These are phyloP conservation scores for Lamellibrachia satsuma DNA, from an alignment of 2,888 invertebrate species.

Conservation along the genomic window DNA sequence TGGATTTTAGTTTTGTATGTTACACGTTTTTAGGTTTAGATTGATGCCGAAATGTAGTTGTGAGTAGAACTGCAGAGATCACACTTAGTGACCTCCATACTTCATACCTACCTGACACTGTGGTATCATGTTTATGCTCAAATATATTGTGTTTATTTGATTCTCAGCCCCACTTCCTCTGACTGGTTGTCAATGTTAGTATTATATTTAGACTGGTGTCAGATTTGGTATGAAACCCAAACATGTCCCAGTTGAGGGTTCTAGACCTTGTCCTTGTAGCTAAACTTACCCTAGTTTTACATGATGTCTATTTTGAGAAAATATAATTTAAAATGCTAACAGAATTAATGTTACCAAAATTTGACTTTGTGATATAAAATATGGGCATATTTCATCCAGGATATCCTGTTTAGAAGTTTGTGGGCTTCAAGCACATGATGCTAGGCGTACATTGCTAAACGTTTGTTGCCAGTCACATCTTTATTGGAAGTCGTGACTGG, in stretches of 20 bases:
- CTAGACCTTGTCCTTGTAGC: not conserved
- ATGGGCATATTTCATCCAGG: not conserved
- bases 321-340: not conserved
- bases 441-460: too few relatives aligned
- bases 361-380: not conserved
- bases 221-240: not conserved
- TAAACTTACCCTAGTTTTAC: not conserved
- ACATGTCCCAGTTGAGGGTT: not conserved
- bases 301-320: not conserved
- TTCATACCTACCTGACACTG: not conserved
- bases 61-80: not conserved
- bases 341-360: not conserved
- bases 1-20: not conserved
- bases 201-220: not conserved
- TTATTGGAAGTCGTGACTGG: too few relatives aligned
- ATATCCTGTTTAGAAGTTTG: not conserved
- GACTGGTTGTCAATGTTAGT: not conserved
- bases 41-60: not conserved
- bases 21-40: not conserved
- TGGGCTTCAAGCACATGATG: not conserved
- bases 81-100: not conserved
- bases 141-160: not conserved
- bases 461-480: too few relatives aligned
- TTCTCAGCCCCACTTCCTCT: not conserved
- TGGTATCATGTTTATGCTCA: not conserved